Percentiles rank a stretch among this genome's conserved stretches.
Conservation (phyloP, 1,140 invertebrate species). For the Drosophila guanche region DNA sequence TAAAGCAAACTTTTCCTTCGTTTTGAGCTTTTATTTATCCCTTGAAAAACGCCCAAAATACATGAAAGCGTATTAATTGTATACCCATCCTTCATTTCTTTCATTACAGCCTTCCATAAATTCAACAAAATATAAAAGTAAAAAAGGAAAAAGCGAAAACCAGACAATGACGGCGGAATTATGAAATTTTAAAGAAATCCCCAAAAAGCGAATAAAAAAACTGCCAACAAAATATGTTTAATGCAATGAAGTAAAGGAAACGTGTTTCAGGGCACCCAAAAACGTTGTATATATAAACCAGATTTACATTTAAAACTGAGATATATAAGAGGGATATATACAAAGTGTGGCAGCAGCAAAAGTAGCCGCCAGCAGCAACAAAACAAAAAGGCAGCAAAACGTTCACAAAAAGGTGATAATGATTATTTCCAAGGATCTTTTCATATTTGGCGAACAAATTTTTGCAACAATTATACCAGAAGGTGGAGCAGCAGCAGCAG, state of each 20-base stretch:
- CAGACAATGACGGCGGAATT: conserved; percentile 44
- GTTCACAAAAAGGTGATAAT: conserved; percentile 80
- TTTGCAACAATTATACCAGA: conserved; percentile 83
- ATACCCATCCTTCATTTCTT: conserved; percentile 6
- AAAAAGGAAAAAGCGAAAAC: conserved; percentile 25
- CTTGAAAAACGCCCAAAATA: conserved; percentile 8
- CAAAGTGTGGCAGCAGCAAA: conserved; percentile 27
- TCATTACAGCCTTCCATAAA: conserved; percentile 18
- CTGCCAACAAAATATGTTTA: conserved; percentile 50
- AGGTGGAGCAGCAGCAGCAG: conserved; percentile 59
- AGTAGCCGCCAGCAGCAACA: conserved; percentile 19
- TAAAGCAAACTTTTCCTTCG: too few relatives aligned
- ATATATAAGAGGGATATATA: conserved; percentile 22
- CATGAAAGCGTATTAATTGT: conserved; percentile 30
- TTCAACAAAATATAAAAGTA: conserved; percentile 18
- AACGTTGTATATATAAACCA: conserved; percentile 59
- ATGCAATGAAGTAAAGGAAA: conserved; percentile 55
- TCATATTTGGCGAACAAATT: conserved; percentile 83
- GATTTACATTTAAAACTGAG: conserved; percentile 50
- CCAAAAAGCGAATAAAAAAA: conserved; percentile 39
- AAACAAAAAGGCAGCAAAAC: conserved; percentile 28
- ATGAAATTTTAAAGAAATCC: conserved; percentile 66
- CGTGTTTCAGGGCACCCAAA: conserved; percentile 56
- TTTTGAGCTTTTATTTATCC: conserved; percentile 21
- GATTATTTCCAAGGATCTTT: conserved; percentile 83